Conservation (phyloP, 2,113 vertebrate species). For the Sphyrna mokarran region DNA sequence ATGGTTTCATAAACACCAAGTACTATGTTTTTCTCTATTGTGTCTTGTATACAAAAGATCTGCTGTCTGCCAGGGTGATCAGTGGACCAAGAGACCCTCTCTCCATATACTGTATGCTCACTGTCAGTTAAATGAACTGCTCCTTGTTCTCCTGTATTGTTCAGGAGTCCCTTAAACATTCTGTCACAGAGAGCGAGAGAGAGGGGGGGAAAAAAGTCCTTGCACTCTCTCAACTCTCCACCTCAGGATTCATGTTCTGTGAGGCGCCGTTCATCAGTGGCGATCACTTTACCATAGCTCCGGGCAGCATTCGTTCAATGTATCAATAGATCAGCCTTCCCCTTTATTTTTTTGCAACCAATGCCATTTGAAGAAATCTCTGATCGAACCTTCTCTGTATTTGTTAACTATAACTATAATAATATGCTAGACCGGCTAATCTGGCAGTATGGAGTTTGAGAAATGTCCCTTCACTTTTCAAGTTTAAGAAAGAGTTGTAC, state of each 20-base stretch:
- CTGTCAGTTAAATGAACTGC: constrained; percentile 78
- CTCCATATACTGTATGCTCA: constrained; percentile 77
- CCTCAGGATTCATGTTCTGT: constrained; percentile 6
- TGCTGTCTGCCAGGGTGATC: constrained; percentile 60
- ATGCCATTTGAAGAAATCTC: neutral
- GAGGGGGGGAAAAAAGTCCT: neutral
- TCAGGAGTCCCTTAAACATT: constrained; percentile 70
- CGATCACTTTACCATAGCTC: neutral
- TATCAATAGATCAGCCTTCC: neutral
- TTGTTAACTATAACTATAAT: neutral
- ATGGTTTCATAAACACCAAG: constrained; percentile 56
- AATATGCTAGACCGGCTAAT: neutral
- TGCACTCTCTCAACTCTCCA: constrained; percentile 10
- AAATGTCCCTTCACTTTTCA: neutral
- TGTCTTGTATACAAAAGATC: constrained; percentile 63
- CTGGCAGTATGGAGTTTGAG: neutral
- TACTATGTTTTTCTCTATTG: constrained; percentile 64
- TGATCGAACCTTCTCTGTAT: neutral
- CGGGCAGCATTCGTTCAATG: neutral
- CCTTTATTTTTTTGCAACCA: neutral
- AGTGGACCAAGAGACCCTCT: constrained; percentile 65
- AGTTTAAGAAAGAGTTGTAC: neutral
- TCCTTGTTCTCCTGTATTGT: constrained; percentile 71
- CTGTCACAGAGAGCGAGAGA: constrained; percentile 56
- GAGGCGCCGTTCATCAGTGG: neutral